phyloP scores from a whole-genome alignment of 2,113 vertebrate species.

The Leptobrachium leishanense region DNA sequence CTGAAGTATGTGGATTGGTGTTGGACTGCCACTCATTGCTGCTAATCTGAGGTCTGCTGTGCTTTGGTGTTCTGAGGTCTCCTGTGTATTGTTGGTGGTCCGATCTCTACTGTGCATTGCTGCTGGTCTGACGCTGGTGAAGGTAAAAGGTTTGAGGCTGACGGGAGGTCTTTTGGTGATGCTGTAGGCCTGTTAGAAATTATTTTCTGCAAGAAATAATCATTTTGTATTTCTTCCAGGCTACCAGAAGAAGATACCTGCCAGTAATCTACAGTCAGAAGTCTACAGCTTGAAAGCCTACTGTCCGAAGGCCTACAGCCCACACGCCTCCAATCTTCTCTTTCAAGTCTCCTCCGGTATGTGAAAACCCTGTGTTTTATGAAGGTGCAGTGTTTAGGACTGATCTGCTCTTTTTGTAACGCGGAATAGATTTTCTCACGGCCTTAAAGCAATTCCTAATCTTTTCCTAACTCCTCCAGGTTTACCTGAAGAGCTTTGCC shows the following conservation, averaged over 20 bases:
- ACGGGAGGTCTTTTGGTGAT: not conserved
- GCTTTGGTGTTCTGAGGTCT: not conserved
- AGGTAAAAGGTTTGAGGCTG: not conserved
- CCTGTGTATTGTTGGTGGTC: not conserved
- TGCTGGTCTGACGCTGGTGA: not conserved
- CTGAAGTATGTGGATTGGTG: not conserved
- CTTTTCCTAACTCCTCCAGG: not conserved
- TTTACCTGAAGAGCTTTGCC: not conserved
- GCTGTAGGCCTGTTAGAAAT: not conserved
- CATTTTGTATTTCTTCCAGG: not conserved
- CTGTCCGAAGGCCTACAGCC: not conserved
- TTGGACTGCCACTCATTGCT: not conserved
- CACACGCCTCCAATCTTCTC: not conserved
- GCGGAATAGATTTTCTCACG: not conserved
- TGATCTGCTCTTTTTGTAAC: not conserved
- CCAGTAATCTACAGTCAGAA: not conserved
- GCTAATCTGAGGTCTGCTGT: not conserved
- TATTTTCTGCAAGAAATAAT: not conserved
- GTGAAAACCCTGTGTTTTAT: not conserved
- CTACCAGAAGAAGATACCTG: not conserved
- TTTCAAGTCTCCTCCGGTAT: not conserved
- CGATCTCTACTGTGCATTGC: not conserved
- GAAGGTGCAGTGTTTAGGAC: not conserved
- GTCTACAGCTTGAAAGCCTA: not conserved
- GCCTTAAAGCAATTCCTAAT: conserved; percentile 1